A percentile compares a stretch with the other conserved stretches of the same genome.
Evolutionary conservation across 2,113 vertebrate genomes (phyloP).

Genomic region (Cyprinodon tularosa): DNA sequence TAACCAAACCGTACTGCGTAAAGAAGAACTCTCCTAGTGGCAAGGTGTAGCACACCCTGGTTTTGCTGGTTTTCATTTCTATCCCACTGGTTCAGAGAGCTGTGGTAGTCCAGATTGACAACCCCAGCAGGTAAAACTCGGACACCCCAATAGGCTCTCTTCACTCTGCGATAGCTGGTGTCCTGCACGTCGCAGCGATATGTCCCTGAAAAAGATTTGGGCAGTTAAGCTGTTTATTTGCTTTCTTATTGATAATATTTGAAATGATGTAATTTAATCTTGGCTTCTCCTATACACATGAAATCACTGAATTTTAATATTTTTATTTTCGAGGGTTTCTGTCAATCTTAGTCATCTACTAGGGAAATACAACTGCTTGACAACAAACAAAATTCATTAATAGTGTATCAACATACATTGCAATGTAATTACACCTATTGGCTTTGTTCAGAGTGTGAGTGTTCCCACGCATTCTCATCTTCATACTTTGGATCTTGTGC

Average conservation of each 20-base stretch:
- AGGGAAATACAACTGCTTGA: too few species aligned
- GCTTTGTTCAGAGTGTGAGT: too few species aligned
- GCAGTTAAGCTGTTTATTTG: not conserved
- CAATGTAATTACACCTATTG: too few species aligned
- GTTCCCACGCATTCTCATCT: too few species aligned
- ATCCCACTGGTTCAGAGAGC: slow-evolving; percentile 51
- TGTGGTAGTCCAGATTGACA: slow-evolving; percentile 79
- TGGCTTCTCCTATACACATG: too few species aligned
- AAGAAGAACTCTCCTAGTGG: not conserved
- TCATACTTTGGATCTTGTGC: too few species aligned
- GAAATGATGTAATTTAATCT: too few species aligned
- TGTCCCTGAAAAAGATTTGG: slow-evolving; percentile 76
- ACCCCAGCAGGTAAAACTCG: slow-evolving; percentile 74
- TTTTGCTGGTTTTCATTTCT: not conserved
- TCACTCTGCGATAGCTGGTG: slow-evolving; percentile 68
- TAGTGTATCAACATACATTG: too few species aligned
- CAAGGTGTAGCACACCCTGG: not conserved
- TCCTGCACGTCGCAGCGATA: slow-evolving; percentile 87
- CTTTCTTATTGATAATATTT: not conserved
- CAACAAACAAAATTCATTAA: too few species aligned
- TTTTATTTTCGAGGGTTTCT: too few species aligned
- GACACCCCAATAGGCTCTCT: slow-evolving; percentile 86
- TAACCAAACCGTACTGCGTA: not conserved
- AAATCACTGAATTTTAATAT: too few species aligned
- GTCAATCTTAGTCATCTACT: too few species aligned